Evolutionary conservation across 2,797 vertebrate species (phyloP).

Genomic region (Oryzias sinensis): DNA sequence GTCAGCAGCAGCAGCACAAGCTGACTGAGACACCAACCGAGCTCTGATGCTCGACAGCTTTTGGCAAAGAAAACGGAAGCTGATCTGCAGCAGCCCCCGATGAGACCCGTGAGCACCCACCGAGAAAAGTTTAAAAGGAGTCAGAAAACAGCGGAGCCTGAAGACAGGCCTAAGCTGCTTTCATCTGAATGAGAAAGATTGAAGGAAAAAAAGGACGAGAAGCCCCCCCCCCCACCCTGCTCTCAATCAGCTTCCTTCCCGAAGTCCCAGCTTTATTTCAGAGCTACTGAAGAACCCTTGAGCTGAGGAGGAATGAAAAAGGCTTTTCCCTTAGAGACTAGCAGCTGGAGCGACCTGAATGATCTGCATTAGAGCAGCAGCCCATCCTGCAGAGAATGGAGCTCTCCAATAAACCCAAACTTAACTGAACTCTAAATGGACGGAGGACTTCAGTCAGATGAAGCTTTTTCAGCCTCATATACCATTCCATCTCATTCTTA

Average conservation of each 20-base stretch:
- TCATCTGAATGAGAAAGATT: constrained; percentile 10
- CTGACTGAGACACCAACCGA: constrained; percentile 53
- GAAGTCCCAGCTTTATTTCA: constrained; percentile 38
- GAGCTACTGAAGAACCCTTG: constrained; percentile 25
- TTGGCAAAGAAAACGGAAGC: constrained; percentile 22
- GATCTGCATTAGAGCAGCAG: constrained; percentile 50
- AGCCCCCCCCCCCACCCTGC: background rate
- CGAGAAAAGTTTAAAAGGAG: background rate
- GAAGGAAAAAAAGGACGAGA: constrained; percentile 4
- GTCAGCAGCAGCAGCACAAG: constrained; percentile 21
- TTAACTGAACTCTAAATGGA: no score
- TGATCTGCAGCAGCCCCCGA: constrained; percentile 8
- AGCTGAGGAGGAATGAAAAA: constrained; percentile 52
- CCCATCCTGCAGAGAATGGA: background rate
- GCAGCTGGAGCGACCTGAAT: constrained; percentile 56
- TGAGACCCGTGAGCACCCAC: background rate
- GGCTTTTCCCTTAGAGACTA: constrained; percentile 30
- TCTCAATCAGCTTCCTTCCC: constrained; percentile 17
- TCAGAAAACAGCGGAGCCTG: constrained; percentile 14
- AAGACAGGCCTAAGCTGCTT: constrained; percentile 4
- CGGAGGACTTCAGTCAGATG: no score
- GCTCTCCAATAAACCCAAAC: constrained; percentile 12
- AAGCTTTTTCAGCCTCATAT: no score
- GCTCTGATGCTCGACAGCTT: constrained; percentile 43
- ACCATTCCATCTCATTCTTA: no score